A percentile compares a stretch with the other conserved stretches of the same genome.
Evolutionary conservation across 2,113 vertebrate species (phyloP).

Genomic region (Sialia sialis): DNA sequence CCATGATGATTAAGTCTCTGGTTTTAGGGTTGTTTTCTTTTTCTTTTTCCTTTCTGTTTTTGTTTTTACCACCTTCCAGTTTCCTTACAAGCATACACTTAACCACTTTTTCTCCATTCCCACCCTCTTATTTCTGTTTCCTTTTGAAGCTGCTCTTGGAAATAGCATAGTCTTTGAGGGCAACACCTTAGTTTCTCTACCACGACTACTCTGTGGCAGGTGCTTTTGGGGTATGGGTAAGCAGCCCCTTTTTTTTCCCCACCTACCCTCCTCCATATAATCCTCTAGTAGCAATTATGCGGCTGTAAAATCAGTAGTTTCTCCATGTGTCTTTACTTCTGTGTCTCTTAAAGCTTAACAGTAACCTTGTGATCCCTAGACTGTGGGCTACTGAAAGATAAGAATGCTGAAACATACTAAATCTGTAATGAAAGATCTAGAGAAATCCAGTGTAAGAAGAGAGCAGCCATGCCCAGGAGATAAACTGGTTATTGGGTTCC

Average conservation of each 20-base stretch:
- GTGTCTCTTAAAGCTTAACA: constrained; percentile 25
- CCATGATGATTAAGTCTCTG: neutral
- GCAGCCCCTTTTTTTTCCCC: constrained; percentile 64
- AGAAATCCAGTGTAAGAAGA: neutral
- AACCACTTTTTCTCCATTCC: constrained; percentile 60
- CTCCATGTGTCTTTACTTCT: constrained; percentile 36
- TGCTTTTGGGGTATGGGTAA: constrained; percentile 66
- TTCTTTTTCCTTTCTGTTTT: neutral
- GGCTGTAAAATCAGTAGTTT: constrained; percentile 42
- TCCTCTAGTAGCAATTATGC: constrained; percentile 35
- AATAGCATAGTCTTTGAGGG: constrained; percentile 64
- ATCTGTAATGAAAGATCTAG: neutral
- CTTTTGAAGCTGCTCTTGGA: constrained; percentile 62
- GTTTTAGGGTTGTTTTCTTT: constrained; percentile 5
- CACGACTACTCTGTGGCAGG: constrained; percentile 63
- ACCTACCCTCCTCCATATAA: constrained; percentile 52
- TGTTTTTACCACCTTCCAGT: constrained; percentile 44
- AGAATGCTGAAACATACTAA: neutral
- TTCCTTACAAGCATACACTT: constrained; percentile 53
- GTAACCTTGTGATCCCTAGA: neutral
- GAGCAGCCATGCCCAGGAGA: neutral
- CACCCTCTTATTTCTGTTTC: constrained; percentile 60
- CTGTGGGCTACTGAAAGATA: neutral
- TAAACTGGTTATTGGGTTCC: neutral
- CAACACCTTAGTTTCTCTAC: constrained; percentile 65